Conservation (phyloP, 2,888 invertebrate species). For the Euphydryas editha region DNA sequence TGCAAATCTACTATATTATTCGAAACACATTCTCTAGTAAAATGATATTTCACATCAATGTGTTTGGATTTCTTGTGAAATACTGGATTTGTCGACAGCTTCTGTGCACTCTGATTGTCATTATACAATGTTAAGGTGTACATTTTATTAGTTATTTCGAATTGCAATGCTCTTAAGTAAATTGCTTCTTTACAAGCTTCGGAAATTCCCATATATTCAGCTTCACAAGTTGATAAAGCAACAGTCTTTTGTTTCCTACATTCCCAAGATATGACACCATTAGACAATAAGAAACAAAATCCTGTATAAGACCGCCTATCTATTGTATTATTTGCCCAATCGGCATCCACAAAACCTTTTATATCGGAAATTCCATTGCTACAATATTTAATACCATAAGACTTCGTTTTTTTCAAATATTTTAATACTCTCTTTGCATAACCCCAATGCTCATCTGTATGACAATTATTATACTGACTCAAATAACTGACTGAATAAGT, state of each 20-base stretch:
- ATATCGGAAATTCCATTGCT: slow-evolving; percentile 16
- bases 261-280: slow-evolving; percentile 22
- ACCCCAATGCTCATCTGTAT: slow-evolving; percentile 25
- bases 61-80: slow-evolving; percentile 21
- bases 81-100: slow-evolving; percentile 5
- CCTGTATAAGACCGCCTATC: slow-evolving; percentile 16
- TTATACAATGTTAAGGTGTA: not conserved
- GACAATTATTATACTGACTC: slow-evolving; percentile 28
- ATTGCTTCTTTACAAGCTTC: slow-evolving; percentile 32
- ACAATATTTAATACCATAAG: slow-evolving; percentile 24
- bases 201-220: slow-evolving; percentile 24
- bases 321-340: slow-evolving; percentile 22
- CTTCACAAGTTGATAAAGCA: slow-evolving; percentile 12
- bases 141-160: slow-evolving; percentile 22
- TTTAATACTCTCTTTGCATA: slow-evolving; percentile 26
- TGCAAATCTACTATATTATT: slow-evolving; percentile 26
- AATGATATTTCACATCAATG: slow-evolving; percentile 29
- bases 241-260: slow-evolving; percentile 28
- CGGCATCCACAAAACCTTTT: slow-evolving; percentile 33
- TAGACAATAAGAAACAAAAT: slow-evolving; percentile 13
- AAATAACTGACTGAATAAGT: slow-evolving; percentile 6
- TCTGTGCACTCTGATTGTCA: slow-evolving; percentile 7
- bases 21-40: slow-evolving; percentile 9
- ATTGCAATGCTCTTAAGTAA: slow-evolving; percentile 26
- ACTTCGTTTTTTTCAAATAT: slow-evolving; percentile 30